Evolutionary conservation across 2,797 vertebrate species (phyloP).

Genomic region (Melanogrammus aeglefinus): DNA sequence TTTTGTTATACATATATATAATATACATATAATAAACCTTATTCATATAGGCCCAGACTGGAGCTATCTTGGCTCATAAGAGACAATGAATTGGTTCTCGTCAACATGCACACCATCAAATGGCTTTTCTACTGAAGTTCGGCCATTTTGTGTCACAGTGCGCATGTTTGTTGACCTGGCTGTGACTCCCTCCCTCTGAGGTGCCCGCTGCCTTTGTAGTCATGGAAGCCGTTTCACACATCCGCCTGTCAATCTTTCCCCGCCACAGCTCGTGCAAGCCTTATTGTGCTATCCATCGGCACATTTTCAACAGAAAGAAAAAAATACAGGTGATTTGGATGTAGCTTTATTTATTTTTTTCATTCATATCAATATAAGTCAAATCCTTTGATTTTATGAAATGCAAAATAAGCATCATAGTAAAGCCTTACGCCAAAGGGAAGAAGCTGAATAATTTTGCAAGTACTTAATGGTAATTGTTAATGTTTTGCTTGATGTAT

Average conservation of each 20-base stretch:
- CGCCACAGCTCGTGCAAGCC: neutral
- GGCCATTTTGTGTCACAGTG: too few species aligned
- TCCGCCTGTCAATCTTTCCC: neutral
- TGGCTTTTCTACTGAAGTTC: too few species aligned
- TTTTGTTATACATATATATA: neutral
- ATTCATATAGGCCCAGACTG: neutral
- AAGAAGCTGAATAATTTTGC: neutral
- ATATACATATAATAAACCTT: neutral
- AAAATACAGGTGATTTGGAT: neutral
- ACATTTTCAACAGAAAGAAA: neutral
- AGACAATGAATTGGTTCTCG: neutral
- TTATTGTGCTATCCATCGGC: neutral
- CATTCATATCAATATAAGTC: neutral
- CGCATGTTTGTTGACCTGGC: neutral
- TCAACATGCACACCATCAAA: neutral
- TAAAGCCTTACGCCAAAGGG: neutral
- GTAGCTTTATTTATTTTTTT: neutral
- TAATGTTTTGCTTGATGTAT: neutral
- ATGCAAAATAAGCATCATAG: neutral
- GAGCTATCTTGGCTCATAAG: neutral
- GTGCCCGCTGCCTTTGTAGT: slow-evolving; percentile 7
- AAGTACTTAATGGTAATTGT: neutral
- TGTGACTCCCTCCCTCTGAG: slow-evolving; percentile 8
- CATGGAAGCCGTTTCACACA: neutral
- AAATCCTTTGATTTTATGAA: too few species aligned